Base-by-base conservation (phyloP, 2,888 invertebrate genomes). In the Drosophila multiciliata region DNA sequence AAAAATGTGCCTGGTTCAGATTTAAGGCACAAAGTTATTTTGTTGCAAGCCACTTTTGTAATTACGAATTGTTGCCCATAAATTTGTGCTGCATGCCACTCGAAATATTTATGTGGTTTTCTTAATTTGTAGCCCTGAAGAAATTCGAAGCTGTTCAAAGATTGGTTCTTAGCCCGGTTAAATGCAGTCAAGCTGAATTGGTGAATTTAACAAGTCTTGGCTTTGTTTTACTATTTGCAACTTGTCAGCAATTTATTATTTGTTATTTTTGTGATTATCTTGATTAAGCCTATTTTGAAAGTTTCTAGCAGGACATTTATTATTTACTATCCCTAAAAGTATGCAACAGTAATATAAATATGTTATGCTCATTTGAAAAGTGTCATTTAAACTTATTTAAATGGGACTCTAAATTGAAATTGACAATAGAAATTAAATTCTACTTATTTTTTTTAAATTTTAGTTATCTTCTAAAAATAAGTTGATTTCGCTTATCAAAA, bases 1-100 rank as follows among this genome's bases (percentile, higher is more conserved):
- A 89, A 82, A 45, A 87, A 40, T 71, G 74, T 70, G 77, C 58
- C 68, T 36, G 45, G 62, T 62, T 45, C 36, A 50, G 59, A 73
- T 60, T 73, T 73, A 60, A 60, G 57, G 58, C 54, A 57, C 55
- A 59, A 50, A 54, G 40, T 63, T 61, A 72, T 73, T 64, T 71
- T 15, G 49, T 35, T 48, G 52, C 45, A 15, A 15, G 23, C 23
- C 4, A 8, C 29, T 55, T n/a, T 26, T 49, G 49, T 33, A 50
- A 50, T 50, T n/a, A 66, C 68, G 63, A 59, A 55, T 42, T 48
- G 32, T 52, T 54, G 80, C 80, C 77, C 76, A 76, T 61, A 57
- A 63, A 78, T 63, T 52, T 20, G 53, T 68, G 55, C 45, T 64
- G 69, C 62, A 52, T 59, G 35, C 20, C 57, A 64, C 17, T 26